Conservation (phyloP, 2,113 vertebrate species). For the Alethe diademata region DNA sequence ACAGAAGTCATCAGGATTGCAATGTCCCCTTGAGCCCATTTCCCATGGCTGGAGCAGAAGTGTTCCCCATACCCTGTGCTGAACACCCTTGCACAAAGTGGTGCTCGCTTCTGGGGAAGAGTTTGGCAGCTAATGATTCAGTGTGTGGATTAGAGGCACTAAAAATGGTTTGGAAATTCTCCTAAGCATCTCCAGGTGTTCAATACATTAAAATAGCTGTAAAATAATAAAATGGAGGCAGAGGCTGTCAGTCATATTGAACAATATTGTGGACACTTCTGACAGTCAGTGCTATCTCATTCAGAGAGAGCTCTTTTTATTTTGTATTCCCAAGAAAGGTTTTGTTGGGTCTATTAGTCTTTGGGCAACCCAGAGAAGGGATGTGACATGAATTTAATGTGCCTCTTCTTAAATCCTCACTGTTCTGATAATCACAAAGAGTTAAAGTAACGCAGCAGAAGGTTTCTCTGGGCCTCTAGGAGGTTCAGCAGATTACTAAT, state of each 20-base stretch:
- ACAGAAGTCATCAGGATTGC: background rate
- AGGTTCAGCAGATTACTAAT: constrained; percentile 53
- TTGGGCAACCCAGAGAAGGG: constrained; percentile 9
- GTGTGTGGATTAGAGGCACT: background rate
- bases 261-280: constrained; percentile 25
- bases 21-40: fast-evolving
- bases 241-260: constrained; percentile 36
- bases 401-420: constrained; percentile 21
- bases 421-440: constrained; percentile 41
- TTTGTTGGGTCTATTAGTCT: constrained; percentile 47
- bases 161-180: background rate
- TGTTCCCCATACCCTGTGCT: background rate
- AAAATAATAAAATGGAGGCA: constrained; percentile 40
- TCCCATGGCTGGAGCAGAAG: background rate
- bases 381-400: constrained; percentile 44
- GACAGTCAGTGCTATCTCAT: background rate
- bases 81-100: background rate
- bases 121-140: background rate
- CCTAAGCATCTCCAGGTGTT: constrained; percentile 27
- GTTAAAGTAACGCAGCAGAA: constrained; percentile 50
- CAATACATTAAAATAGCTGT: background rate
- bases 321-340: constrained; percentile 36
- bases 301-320: constrained; percentile 5
- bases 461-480: constrained; percentile 55
- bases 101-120: background rate